Evolutionary conservation across 2,888 invertebrate genomes (phyloP), one percentile per base, ranked within the genome.

Genomic region (Oegoconia quadripuncta): DNA sequence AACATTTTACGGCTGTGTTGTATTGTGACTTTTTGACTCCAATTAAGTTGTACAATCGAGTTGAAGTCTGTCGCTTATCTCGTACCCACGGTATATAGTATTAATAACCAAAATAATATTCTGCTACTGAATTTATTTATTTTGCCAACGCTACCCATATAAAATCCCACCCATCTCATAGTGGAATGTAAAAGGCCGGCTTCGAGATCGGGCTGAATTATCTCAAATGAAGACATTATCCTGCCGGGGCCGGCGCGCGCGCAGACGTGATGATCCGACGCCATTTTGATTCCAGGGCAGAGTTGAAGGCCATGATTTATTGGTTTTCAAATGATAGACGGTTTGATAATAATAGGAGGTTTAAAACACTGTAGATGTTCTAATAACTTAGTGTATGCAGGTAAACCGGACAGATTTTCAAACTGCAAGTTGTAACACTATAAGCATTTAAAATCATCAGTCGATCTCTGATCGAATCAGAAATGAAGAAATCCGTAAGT

Each of bases 151-250:
- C 31, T 72, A 64, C 64, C 34, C 35, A 45, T n/a, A 20, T 32
- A 32, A 52, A 49, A 69, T 73, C 72, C 77, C 78, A 77, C 75
- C 69, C 74, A 70, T 18, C 59, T 62, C 55, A 60, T 56, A 63
- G 56, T 42, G 70, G 73, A 73, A 75, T 75, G 71, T 65, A 71
- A 73, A 64, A 48, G 46, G 47, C 52, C 51, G 48, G 44, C 50
- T 52, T 41, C 46, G 46, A 57, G 48, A 55, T 55, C 57, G 62
- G 55, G 49, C 56, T 64, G 70, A 73, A 79, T 79, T 80, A 81
- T 81, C 77, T 78, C 70, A 72, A 78, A 83, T 81, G 80, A 82
- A 83, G 82, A 82, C 82, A 81, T 83, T 82, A 83, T 74, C 69
- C 70, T 56, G 63, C 49, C 59, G 54, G 54, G 60, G 73, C 72